Evolutionary conservation across 2,113 vertebrate genomes (phyloP).

Genomic region (Aphelocoma coerulescens): DNA sequence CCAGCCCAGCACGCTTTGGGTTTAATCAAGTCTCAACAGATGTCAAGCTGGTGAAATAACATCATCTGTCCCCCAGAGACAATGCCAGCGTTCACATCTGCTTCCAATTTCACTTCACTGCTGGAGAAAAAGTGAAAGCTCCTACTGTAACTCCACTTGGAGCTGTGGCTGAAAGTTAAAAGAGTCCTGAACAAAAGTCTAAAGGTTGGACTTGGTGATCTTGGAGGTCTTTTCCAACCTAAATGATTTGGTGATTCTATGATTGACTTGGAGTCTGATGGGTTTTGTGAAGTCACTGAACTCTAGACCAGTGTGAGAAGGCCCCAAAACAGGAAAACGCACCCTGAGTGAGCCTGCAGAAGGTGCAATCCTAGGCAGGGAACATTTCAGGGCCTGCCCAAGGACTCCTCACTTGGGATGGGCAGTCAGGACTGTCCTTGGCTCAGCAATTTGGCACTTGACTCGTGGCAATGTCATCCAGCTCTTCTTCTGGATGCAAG

Average conservation of each 20-base stretch:
- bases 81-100: slow-evolving; percentile 19
- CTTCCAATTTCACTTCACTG: slow-evolving; percentile 19
- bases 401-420: neutral
- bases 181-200: neutral
- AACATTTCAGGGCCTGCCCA: neutral
- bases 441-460: neutral
- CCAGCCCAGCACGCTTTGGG: neutral
- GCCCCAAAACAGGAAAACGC: neutral
- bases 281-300: neutral
- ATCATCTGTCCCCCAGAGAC: slow-evolving; percentile 33
- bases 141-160: slow-evolving; percentile 9
- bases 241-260: neutral
- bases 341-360: neutral
- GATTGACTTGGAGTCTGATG: neutral
- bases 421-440: neutral
- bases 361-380: neutral
- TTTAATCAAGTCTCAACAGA: slow-evolving; percentile 34
- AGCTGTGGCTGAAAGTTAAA: neutral
- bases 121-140: slow-evolving; percentile 43
- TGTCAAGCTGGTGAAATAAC: slow-evolving; percentile 51
- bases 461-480: neutral
- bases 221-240: neutral
- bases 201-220: neutral
- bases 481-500: neutral
- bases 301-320: neutral